phyloP scores from a whole-genome alignment of 1,140 invertebrate genomes.

The Octopus sinensis region DNA sequence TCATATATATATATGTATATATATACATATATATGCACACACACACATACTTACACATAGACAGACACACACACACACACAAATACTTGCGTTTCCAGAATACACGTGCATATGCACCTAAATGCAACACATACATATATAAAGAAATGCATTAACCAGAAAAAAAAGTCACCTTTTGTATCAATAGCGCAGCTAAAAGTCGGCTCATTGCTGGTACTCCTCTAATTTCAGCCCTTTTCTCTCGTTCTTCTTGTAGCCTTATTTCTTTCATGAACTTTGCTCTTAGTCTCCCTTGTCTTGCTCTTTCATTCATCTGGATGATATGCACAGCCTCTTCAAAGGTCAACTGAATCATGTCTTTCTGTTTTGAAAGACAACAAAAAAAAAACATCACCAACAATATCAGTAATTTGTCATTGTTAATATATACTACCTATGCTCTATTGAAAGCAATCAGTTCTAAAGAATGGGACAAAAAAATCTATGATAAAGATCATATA shows the following conservation, averaged over 20 bases:
- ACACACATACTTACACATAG: too few species aligned
- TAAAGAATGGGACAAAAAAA: too few species aligned
- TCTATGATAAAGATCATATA: too few species aligned
- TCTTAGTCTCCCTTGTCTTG: constrained; percentile 75
- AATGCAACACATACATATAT: too few species aligned
- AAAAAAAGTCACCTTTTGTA: constrained; percentile 50
- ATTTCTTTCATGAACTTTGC: constrained; percentile 90
- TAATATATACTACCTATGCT: too few species aligned
- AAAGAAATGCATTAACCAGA: too few species aligned
- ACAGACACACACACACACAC: background rate
- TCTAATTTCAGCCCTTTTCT: constrained; percentile 42
- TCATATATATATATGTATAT: too few species aligned
- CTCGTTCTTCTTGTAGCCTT: constrained; percentile 58
- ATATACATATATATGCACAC: too few species aligned
- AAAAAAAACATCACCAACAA: background rate
- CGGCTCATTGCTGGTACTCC: constrained; percentile 52
- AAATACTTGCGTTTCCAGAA: too few species aligned
- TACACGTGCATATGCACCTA: too few species aligned
- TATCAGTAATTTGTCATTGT: too few species aligned
- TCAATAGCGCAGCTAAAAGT: constrained; percentile 53
- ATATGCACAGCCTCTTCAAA: constrained; percentile 80
- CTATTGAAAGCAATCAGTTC: too few species aligned
- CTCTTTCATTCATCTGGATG: constrained; percentile 86
- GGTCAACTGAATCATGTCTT: constrained; percentile 63
- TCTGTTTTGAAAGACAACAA: constrained; percentile 14